phyloP scores from a whole-genome alignment of 35 echinoderm and acorn worm genomes.

The Lytechinus variegatus region DNA sequence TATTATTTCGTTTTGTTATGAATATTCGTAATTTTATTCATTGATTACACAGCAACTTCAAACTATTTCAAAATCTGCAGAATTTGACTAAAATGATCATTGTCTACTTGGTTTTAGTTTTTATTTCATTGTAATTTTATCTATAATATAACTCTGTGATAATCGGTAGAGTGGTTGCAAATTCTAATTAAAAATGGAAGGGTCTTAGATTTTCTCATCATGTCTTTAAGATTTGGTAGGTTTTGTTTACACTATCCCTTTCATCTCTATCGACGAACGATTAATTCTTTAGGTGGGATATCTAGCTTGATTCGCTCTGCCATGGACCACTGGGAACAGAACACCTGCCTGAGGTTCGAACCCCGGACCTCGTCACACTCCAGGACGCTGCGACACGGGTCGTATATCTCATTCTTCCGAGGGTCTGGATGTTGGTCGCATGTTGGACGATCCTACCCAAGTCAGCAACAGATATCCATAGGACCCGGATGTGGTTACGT shows the following conservation, averaged over 20 bases:
- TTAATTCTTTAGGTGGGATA: not conserved
- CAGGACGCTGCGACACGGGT: not conserved
- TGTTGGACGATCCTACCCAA: not conserved
- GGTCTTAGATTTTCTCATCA: not conserved
- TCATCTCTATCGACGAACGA: not conserved
- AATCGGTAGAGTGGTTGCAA: no score
- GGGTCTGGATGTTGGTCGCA: conserved; percentile 53
- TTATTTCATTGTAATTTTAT: not conserved
- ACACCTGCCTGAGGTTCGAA: conserved; percentile 56
- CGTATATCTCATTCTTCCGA: conserved; percentile 21
- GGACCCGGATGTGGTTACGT: conserved; percentile 52
- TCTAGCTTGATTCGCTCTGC: not conserved
- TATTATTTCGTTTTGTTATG: no score
- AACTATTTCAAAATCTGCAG: no score
- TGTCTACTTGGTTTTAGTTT: no score
- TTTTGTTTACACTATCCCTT: not conserved
- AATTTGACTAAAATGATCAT: no score
- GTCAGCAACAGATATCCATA: conserved; percentile 57
- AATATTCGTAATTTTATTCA: no score
- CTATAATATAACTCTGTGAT: not conserved
- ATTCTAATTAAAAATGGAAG: not conserved
- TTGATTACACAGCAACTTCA: no score
- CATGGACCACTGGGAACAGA: conserved; percentile 50
- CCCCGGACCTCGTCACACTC: not conserved
- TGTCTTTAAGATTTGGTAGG: no score